Conservation (phyloP, 2,113 vertebrate species). For the Dasyornis broadbenti region DNA sequence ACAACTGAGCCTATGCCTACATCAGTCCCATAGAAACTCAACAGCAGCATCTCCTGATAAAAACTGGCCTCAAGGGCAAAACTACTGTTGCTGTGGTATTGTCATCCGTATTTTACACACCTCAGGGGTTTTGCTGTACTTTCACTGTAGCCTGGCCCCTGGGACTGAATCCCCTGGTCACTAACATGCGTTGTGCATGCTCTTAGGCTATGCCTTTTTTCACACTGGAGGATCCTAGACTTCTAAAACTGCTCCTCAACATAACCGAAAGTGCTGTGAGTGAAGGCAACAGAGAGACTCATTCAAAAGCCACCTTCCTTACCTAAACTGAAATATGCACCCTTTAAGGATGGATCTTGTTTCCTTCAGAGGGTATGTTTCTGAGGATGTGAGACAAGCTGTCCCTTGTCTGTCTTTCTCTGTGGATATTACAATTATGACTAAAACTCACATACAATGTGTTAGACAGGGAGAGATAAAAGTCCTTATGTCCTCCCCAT, state of each 20-base stretch:
- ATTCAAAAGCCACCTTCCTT: background rate
- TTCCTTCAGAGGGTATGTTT: background rate
- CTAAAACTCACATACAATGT: background rate
- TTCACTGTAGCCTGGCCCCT: background rate
- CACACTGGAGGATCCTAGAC: background rate
- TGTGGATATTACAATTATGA: background rate
- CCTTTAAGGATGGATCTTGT: background rate
- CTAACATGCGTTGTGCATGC: background rate
- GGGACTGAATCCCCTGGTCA: background rate
- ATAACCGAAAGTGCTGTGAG: background rate
- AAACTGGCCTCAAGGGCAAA: background rate
- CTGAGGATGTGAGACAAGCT: background rate
- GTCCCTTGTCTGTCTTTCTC: background rate
- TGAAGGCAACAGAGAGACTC: background rate
- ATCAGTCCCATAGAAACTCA: background rate
- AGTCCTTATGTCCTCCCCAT: background rate
- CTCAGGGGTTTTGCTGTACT: background rate
- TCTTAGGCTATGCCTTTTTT: background rate
- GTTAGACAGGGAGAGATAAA: background rate
- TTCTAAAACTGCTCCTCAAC: background rate
- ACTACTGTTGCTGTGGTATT: background rate
- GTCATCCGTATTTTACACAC: background rate
- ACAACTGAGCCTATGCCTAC: background rate
- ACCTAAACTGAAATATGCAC: background rate
- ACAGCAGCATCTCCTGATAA: background rate